These are phyloP conservation scores for Lutraria rhynchaena DNA, from an alignment of 1,140 invertebrate species.

Conservation along the genomic window DNA sequence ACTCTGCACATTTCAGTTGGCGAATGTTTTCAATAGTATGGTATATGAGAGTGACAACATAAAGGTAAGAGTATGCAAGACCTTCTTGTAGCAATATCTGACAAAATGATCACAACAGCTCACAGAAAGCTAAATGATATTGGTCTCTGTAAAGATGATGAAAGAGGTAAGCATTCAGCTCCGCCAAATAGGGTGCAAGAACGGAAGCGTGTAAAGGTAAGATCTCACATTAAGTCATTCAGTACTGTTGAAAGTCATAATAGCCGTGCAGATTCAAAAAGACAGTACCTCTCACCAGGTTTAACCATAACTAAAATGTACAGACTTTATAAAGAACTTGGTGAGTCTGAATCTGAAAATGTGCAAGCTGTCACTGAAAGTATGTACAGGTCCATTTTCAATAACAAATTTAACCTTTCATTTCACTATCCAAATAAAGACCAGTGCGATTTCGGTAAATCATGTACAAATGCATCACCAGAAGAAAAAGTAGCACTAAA, in stretches of 20 bases:
- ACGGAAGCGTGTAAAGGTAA: background rate
- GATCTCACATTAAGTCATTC: constrained; percentile 36
- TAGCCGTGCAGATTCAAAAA: constrained; percentile 14
- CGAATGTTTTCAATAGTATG: background rate
- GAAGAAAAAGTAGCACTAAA: constrained; percentile 16
- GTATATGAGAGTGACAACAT: background rate
- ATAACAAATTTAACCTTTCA: constrained; percentile 14
- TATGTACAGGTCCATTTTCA: constrained; percentile 28
- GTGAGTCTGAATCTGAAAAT: background rate
- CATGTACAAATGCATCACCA: background rate
- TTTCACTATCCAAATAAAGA: constrained; percentile 33
- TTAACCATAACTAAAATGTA: constrained; percentile 24
- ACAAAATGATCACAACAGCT: constrained; percentile 12
- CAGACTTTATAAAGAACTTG: background rate
- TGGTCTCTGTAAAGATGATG: constrained; percentile 19
- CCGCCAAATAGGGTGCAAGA: background rate
- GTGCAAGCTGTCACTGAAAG: background rate
- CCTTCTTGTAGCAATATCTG: constrained; percentile 24
- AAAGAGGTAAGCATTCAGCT: constrained; percentile 1
- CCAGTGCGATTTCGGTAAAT: constrained; percentile 22
- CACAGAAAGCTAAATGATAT: constrained; percentile 8
- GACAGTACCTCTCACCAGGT: constrained; percentile 1
- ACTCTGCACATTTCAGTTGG: background rate
- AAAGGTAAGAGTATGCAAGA: constrained; percentile 17
- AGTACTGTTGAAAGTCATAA: constrained; percentile 19